Conservation (phyloP, 2,113 vertebrate genomes). For the Oreocharis arfaki region DNA sequence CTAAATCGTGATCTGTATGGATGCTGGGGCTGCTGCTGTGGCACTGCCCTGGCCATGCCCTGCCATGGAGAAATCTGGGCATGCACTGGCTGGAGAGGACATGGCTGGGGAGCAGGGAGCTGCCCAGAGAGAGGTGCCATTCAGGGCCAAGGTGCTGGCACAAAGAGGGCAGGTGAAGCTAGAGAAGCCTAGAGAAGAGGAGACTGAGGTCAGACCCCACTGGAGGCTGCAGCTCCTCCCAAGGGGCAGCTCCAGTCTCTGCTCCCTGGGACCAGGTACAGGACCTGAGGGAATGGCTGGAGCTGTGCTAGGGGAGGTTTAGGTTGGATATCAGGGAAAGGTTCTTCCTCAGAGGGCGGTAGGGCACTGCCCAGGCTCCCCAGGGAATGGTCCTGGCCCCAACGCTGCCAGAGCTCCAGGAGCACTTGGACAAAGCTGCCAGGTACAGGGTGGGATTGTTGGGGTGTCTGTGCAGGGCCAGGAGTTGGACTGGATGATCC, state of each 20-base stretch:
- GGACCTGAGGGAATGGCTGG: neutral
- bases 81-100: neutral
- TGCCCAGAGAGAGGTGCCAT: neutral
- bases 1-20: neutral
- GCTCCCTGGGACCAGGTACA: neutral
- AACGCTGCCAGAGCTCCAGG: neutral
- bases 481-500: rapidly evolving
- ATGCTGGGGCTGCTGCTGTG: neutral
- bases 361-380: rapidly evolving
- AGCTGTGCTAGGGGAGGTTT: neutral
- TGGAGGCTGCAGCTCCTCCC: rapidly evolving
- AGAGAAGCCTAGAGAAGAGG: neutral
- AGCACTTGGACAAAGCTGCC: rapidly evolving
- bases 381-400: rapidly evolving
- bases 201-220: neutral
- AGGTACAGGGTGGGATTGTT: neutral
- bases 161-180: neutral
- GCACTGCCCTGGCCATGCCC: neutral
- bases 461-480: neutral
- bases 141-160: neutral
- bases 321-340: neutral
- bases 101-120: neutral
- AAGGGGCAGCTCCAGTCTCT: rapidly evolving
- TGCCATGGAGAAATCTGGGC: neutral
- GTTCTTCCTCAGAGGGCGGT: neutral